A percentile compares a stretch with the other conserved stretches of the same genome.
Evolutionary conservation across 2,797 vertebrate species (phyloP).

Genomic region (Coranthus polyacanthus): DNA sequence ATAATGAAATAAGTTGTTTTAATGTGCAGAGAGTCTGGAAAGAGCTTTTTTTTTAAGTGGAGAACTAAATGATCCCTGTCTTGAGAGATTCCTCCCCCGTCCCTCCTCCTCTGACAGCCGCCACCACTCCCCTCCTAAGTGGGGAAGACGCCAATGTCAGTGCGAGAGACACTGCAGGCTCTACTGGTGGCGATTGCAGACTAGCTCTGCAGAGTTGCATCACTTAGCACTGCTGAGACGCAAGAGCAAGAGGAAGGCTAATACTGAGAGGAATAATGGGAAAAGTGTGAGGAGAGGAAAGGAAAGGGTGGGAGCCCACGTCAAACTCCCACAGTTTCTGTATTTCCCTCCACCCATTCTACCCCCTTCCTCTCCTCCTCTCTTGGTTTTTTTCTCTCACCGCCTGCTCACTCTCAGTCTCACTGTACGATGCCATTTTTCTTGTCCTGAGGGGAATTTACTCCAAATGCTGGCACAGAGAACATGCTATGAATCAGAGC

Average conservation of each 20-base stretch:
- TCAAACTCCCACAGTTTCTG: conserved; percentile 60
- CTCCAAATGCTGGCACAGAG: conserved; percentile 17
- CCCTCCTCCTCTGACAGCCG: conserved; percentile 39
- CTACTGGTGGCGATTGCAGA: conserved; percentile 70
- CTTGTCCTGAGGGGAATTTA: conserved; percentile 35
- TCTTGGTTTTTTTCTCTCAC: conserved; percentile 8
- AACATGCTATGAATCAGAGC: conserved; percentile 33
- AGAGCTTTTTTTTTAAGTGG: conserved; percentile 12
- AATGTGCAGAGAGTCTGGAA: conserved; percentile 16
- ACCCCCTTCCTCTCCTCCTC: conserved; percentile 1
- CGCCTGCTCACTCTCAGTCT: conserved; percentile 21
- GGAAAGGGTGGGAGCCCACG: conserved; percentile 60
- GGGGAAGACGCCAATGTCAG: conserved; percentile 71
- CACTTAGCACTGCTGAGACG: conserved; percentile 61
- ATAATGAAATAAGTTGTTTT: no score
- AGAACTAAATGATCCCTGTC: conserved; percentile 35
- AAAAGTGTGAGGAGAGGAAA: conserved; percentile 49
- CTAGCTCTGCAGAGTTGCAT: conserved; percentile 73
- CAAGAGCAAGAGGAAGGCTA: conserved; percentile 40
- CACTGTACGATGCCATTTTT: conserved; percentile 13
- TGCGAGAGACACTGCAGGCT: conserved; percentile 58
- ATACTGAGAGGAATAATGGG: conserved; percentile 61
- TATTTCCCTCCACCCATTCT: conserved; percentile 17
- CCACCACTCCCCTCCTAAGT: conserved; percentile 67
- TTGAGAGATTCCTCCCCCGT: conserved; percentile 39